Percentiles rank a stretch among this genome's conserved stretches.
These are phyloP conservation scores for Chionomys nivalis DNA, from an alignment of 2,113 vertebrate species.

Conservation along the genomic window DNA sequence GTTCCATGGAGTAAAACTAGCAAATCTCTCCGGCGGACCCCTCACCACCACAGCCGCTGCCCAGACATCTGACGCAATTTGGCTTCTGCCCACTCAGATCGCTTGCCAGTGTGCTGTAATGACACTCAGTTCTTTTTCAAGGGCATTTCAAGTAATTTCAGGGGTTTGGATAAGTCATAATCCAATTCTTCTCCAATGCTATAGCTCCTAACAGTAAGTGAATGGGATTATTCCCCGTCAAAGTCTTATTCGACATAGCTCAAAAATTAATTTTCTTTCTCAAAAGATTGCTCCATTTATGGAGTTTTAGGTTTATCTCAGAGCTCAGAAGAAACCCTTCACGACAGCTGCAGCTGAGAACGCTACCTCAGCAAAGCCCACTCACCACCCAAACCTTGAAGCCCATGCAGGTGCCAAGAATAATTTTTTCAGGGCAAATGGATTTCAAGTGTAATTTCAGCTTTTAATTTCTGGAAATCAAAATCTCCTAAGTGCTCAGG, in stretches of 20 bases:
- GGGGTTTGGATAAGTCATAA: conserved; percentile 35
- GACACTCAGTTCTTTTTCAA: conserved; percentile 36
- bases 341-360: conserved; percentile 42
- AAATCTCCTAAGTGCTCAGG: neutral
- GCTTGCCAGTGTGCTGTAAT: neutral
- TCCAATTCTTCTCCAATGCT: conserved; percentile 48
- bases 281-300: conserved; percentile 39
- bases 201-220: conserved; percentile 44
- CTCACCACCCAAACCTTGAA: conserved; percentile 56
- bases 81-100: neutral
- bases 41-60: neutral
- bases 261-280: conserved; percentile 74
- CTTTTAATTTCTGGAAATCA: conserved; percentile 60
- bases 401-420: conserved; percentile 41
- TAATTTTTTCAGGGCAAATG: conserved; percentile 8
- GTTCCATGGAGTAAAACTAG: neutral
- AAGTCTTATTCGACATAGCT: conserved; percentile 61
- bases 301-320: conserved; percentile 37
- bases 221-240: conserved; percentile 61
- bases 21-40: neutral
- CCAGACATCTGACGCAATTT: neutral
- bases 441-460: conserved; percentile 35
- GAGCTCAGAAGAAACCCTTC: conserved; percentile 27
- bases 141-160: conserved; percentile 56
- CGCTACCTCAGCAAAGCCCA: conserved; percentile 31